These are phyloP conservation scores for Tetraodon nigroviridis DNA, from an alignment of 2,113 vertebrate species.

Conservation along the genomic window DNA sequence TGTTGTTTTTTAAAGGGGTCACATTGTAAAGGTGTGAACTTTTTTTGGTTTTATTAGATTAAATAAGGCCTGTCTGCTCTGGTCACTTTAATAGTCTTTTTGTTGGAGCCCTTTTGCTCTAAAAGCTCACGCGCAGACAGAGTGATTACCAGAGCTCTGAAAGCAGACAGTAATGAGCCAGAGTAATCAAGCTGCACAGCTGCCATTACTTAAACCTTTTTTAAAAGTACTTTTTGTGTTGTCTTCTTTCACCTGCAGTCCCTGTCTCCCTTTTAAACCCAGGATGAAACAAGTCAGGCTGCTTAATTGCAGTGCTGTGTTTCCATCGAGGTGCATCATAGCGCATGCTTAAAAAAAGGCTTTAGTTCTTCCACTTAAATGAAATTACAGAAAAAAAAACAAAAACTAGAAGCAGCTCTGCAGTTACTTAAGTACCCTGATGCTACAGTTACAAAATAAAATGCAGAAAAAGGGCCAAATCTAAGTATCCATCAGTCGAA, in stretches of 20 bases:
- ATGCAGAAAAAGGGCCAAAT: too few relatives aligned
- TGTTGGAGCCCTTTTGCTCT: conserved; percentile 8
- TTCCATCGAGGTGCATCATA: not conserved
- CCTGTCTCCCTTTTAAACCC: conserved; percentile 12
- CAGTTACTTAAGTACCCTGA: too few relatives aligned
- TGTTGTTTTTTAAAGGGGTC: conserved; percentile 22
- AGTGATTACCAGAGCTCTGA: conserved; percentile 29
- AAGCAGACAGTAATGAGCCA: conserved; percentile 15
- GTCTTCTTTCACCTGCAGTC: conserved; percentile 1
- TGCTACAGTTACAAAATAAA: too few relatives aligned
- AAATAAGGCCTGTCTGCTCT: conserved; percentile 7
- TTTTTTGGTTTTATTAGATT: conserved; percentile 9
- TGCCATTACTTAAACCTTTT: conserved; percentile 18
- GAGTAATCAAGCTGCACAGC: conserved; percentile 21
- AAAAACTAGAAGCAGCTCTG: too few relatives aligned
- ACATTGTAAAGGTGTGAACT: conserved; percentile 15
- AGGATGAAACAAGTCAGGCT: conserved; percentile 8
- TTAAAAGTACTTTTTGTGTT: conserved; percentile 33
- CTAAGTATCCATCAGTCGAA: too few relatives aligned
- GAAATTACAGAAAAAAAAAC: too few relatives aligned
- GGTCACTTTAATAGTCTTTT: conserved; percentile 7
- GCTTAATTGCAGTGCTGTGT: conserved; percentile 3
- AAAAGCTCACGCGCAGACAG: conserved; percentile 12
- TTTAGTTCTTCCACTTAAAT: too few relatives aligned
- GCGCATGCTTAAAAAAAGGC: not conserved